Percentiles rank a stretch among this genome's conserved stretches.
phyloP scores from a whole-genome alignment of 2,888 invertebrate species.

The Cephus sareptanus region DNA sequence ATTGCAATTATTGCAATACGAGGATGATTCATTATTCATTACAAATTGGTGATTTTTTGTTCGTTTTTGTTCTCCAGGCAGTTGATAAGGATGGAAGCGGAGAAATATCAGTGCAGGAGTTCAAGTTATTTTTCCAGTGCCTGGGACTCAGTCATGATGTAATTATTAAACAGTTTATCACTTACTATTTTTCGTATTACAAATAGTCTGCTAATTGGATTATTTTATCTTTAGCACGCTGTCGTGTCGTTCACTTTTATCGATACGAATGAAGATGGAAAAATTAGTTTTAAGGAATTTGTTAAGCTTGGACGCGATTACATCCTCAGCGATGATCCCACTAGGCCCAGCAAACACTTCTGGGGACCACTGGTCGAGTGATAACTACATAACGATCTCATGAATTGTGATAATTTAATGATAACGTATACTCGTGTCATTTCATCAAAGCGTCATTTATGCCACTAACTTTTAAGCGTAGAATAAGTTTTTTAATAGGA shows the following conservation, averaged over 20 bases:
- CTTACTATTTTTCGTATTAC: not conserved
- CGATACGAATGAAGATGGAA: conserved; percentile 83
- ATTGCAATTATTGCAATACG: not conserved
- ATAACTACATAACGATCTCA: conserved; percentile 44
- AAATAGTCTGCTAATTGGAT: conserved; percentile 4
- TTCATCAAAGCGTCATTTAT: not conserved
- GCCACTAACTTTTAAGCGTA: not conserved
- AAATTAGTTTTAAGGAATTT: conserved; percentile 81
- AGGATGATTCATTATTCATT: not conserved
- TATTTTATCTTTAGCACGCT: conserved; percentile 68
- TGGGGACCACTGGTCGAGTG: conserved; percentile 83
- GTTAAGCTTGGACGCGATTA: conserved; percentile 84
- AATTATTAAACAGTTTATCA: conserved; percentile 21
- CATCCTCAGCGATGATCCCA: conserved; percentile 81
- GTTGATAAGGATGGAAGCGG: conserved; percentile 85
- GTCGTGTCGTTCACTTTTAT: conserved; percentile 82
- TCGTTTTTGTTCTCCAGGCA: conserved; percentile 70
- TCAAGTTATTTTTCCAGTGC: conserved; percentile 84
- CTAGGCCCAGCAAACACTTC: conserved; percentile 83
- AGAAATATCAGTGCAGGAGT: conserved; percentile 82
- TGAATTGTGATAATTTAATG: conserved; percentile 6
- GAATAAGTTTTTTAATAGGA: not conserved
- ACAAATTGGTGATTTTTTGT: conserved; percentile 22
- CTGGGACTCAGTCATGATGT: conserved; percentile 79
- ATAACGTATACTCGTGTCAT: not conserved